These are phyloP conservation scores for Aythya baeri DNA, from an alignment of 2,113 vertebrate species.

Conservation along the genomic window DNA sequence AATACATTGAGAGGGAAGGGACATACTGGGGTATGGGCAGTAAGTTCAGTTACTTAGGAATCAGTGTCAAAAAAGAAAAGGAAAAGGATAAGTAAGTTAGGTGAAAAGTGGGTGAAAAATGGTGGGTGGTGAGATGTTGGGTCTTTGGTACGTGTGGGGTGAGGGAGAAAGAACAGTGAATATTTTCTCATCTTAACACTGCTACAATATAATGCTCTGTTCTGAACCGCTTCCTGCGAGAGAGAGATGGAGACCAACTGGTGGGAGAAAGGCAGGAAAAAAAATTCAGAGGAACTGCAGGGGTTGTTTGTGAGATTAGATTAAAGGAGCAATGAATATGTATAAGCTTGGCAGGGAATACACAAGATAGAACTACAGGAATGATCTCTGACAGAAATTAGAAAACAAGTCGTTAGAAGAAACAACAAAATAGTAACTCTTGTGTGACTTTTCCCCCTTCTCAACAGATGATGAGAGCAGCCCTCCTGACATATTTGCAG, in stretches of 20 bases:
- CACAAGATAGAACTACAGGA: neutral
- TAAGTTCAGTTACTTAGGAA: neutral
- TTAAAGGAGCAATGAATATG: conserved; percentile 60
- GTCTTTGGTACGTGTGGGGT: neutral
- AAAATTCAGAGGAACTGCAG: conserved; percentile 39
- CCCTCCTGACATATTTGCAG: conserved; percentile 82
- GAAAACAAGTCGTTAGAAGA: conserved; percentile 3
- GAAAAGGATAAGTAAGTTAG: neutral
- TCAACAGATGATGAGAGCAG: conserved; percentile 68
- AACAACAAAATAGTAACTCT: conserved; percentile 15
- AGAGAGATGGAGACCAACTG: conserved; percentile 19
- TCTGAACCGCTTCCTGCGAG: conserved; percentile 29
- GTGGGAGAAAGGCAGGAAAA: conserved; percentile 32
- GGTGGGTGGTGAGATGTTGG: neutral
- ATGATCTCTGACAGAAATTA: conserved; percentile 39
- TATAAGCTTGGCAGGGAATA: conserved; percentile 27
- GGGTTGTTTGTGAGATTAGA: conserved; percentile 52
- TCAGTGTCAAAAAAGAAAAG: neutral
- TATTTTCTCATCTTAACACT: neutral
- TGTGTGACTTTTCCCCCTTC: conserved; percentile 13
- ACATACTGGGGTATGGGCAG: neutral
- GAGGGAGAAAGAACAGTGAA: neutral
- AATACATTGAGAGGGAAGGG: neutral
- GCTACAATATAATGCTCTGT: neutral
- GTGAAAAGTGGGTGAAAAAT: neutral